phyloP scores from a whole-genome alignment of 2,113 vertebrate species.

The Xiphophorus hellerii region DNA sequence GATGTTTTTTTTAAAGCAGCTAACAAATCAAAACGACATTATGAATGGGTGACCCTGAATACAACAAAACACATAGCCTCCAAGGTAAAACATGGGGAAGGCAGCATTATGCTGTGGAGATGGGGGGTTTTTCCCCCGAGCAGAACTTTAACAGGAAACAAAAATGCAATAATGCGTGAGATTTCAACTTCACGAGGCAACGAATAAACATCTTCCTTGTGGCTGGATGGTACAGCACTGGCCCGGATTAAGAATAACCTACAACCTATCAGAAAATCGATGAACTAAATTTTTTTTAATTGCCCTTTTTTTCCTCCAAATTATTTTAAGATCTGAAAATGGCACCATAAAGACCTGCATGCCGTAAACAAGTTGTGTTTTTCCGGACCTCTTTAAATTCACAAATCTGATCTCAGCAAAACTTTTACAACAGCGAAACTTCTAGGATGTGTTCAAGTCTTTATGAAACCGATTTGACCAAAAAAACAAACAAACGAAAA shows the following conservation, averaged over 20 bases:
- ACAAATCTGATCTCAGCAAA: background rate
- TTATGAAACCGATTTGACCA: background rate
- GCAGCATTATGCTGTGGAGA: background rate
- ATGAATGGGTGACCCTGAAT: background rate
- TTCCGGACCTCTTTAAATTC: background rate
- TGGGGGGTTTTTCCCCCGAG: background rate
- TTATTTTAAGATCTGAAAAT: too few relatives aligned
- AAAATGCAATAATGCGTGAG: too few relatives aligned
- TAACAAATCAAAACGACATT: too few relatives aligned
- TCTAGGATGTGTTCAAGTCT: background rate
- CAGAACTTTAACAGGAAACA: too few relatives aligned
- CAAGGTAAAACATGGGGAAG: background rate
- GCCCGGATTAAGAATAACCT: too few relatives aligned
- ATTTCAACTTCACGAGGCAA: background rate
- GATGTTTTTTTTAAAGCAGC: too few relatives aligned
- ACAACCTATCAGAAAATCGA: too few relatives aligned
- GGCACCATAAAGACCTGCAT: too few relatives aligned
- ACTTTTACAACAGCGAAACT: slow-evolving; percentile 33
- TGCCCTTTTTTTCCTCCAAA: too few relatives aligned
- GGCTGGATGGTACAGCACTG: too few relatives aligned
- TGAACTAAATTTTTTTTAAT: too few relatives aligned
- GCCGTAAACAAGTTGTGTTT: background rate
- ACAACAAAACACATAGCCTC: background rate
- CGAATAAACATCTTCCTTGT: too few relatives aligned
- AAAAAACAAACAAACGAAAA: slow-evolving; percentile 8